phyloP scores from a whole-genome alignment of 2,113 vertebrate species.

The Pituophis catenifer region DNA sequence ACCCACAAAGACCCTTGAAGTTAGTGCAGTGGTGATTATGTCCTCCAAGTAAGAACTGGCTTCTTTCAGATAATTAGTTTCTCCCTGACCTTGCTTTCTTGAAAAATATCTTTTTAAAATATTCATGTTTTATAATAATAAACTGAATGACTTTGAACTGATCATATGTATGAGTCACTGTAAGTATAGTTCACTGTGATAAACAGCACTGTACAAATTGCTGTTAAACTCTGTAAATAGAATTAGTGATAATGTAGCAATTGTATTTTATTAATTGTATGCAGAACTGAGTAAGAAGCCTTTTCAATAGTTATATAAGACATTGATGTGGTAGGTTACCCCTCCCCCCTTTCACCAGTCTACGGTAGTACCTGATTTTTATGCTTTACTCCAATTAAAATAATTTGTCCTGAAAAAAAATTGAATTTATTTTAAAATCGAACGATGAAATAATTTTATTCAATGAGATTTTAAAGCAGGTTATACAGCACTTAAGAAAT shows the following conservation, averaged over 20 bases:
- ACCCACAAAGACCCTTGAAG: no score
- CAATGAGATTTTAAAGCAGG: neutral
- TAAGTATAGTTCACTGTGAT: neutral
- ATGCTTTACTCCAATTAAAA: conserved; percentile 1
- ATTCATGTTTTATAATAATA: neutral
- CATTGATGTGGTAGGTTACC: neutral
- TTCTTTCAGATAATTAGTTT: fast-evolving
- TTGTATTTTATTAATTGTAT: conserved; percentile 1
- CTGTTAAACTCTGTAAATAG: conserved; percentile 14
- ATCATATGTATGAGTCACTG: neutral
- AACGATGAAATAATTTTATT: neutral
- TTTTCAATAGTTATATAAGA: neutral
- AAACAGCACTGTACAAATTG: neutral
- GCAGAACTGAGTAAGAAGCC: neutral
- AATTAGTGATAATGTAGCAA: neutral
- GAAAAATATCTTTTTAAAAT: neutral
- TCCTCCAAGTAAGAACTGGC: fast-evolving
- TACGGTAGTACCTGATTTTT: neutral
- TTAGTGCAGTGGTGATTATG: neutral
- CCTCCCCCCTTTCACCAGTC: neutral
- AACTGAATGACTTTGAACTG: neutral
- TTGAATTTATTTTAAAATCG: neutral
- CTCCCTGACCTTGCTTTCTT: fast-evolving
- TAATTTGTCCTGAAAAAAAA: neutral
- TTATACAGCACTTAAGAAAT: neutral